These are phyloP conservation scores for Lamproptera curius DNA, from an alignment of 2,888 invertebrate genomes.

Conservation along the genomic window DNA sequence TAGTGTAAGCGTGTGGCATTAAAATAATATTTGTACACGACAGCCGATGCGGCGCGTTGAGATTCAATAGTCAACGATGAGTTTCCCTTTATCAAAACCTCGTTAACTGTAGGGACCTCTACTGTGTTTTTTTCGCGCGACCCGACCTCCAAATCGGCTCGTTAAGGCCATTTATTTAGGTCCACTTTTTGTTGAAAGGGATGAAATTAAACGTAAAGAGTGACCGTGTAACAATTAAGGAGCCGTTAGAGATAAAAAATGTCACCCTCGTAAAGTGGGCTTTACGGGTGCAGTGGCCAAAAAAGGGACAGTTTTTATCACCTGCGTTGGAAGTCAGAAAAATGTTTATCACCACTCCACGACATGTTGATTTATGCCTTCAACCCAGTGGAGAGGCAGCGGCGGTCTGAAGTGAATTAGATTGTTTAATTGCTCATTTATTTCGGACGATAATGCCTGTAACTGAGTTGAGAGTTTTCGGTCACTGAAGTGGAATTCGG, in stretches of 20 bases:
- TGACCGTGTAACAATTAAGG: conserved; percentile 69
- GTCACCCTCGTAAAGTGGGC: conserved; percentile 66
- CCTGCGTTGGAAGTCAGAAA: conserved; percentile 75
- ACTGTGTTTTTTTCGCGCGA: conserved; percentile 50
- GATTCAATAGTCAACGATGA: conserved; percentile 45
- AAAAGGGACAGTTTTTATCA: conserved; percentile 72
- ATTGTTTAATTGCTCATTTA: conserved; percentile 77
- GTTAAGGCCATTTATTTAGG: conserved; percentile 66
- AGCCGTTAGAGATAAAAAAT: conserved; percentile 71
- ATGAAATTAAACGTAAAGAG: conserved; percentile 59
- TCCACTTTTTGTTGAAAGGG: conserved; percentile 61
- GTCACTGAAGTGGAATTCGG: conserved; percentile 50
- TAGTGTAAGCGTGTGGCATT: conserved; percentile 50
- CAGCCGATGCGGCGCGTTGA: conserved; percentile 40
- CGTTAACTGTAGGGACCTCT: conserved; percentile 52
- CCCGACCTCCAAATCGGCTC: conserved; percentile 43
- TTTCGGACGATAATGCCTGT: conserved; percentile 65
- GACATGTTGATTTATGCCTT: conserved; percentile 74
- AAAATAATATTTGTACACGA: conserved; percentile 62
- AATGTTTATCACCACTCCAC: conserved; percentile 75
- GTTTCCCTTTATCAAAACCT: conserved; percentile 54
- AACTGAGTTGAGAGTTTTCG: conserved; percentile 47
- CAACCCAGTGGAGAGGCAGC: conserved; percentile 54
- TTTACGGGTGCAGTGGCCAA: conserved; percentile 57
- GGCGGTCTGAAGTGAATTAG: conserved; percentile 67